Evolutionary conservation across 2,888 invertebrate genomes (phyloP), one percentile per base, ranked within the genome.

Genomic region (Synergus itoensis): DNA sequence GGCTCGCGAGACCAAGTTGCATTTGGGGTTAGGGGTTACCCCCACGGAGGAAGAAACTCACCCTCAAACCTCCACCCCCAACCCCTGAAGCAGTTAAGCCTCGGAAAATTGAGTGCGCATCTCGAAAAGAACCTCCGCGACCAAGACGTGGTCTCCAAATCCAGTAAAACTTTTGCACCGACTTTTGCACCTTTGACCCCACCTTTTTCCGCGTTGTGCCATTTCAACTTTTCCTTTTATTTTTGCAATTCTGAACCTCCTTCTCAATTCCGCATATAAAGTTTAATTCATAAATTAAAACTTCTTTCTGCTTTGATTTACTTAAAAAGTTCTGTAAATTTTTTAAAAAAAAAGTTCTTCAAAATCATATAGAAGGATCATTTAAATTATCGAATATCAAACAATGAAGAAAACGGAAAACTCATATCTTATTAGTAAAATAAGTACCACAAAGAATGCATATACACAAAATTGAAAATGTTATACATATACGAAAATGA

Each of bases 41-140:
- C 76, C 81, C 76, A 67, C 12, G 63, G 73, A 76, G 78, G 79
- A 83, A 76, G 81, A 77, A 57, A 67, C 80, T 81, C 81, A 81
- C 83, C 81, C 80, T 83, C 78, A 75, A 69, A 80, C 76, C 80
- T 77, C 28, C 76, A 81, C 64, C 60, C 77, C 73, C 69, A 75
- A 69, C 36, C 77, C 60, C 4, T 78, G 77, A 82, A 85, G 83
- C 84, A 86, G 88, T 89, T 90, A 89, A 91, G 90, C 91, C 88
- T 86, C 87, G 89, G 89, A 90, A 91, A 91, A 91, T 91, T 91
- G 91, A 91, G 90, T 89, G 88, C 87, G 83, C 89, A 82, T 83
- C 86, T 82, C 83, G 76, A 86, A 84, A 86, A 84, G 84, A 83
- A 82, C 69, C 78, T 79, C 82, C 79, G 57, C 76, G 77, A 60